Base-by-base conservation (phyloP, 2,888 invertebrate genomes). In the Salticus scenicus region DNA sequence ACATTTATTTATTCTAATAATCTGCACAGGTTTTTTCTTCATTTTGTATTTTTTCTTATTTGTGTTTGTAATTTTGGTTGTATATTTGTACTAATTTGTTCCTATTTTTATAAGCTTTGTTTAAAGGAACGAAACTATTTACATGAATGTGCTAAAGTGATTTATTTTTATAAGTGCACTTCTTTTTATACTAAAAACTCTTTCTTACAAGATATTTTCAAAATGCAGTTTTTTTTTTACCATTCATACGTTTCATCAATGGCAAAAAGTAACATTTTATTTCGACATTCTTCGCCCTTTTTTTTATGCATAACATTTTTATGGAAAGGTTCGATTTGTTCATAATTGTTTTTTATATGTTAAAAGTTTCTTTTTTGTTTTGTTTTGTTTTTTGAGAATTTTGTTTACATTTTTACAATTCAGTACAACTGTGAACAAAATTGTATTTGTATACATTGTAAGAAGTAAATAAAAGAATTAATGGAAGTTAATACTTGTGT, bases 321-420 rank as follows among this genome's bases (percentile, higher is more conserved):
- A n/a, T n/a, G n/a, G n/a, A n/a, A n/a, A n/a, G n/a, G n/a, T n/a
- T n/a, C n/a, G n/a, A n/a, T n/a, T n/a, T n/a, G n/a, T n/a, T n/a
- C n/a, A n/a, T n/a, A n/a, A n/a, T n/a, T n/a, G n/a, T 37, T 10
- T 7, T 10, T 37, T 47, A 17, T 47, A 17, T 47, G 10, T 47
- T 10, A 17, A 17, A 2, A 14, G 42, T 47, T 47, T 10, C 17
- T 57, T 57, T 57, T 5, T 57, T 24, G 5, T 5, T 57, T 57
- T 17, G 20, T 1, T 57, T 57, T 57, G 4, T 57, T 24, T 57
- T 7, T 47, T 5, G 47, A n/a, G 2, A 8, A 20, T 57, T 57
- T 57, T 57, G 57, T 57, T 57, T 57, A 57, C 17, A 57, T 24
- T 57, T 57, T 24, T 57, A 57, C 24, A 57, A 24, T 57, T 57